These are phyloP conservation scores for Anser cygnoides DNA, from an alignment of 2,113 vertebrate species.

Conservation along the genomic window DNA sequence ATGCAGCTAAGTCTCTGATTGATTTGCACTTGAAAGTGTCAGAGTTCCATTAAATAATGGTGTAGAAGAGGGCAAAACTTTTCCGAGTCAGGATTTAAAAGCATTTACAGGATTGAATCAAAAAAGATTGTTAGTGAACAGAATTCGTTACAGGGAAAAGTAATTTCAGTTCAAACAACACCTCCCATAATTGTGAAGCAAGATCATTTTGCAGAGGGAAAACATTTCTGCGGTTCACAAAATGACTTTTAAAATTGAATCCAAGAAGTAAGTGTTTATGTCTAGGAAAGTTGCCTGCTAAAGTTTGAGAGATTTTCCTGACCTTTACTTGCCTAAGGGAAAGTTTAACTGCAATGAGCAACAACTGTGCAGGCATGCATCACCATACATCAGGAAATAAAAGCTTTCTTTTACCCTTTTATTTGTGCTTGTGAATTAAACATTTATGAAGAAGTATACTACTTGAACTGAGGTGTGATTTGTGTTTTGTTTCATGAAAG, in stretches of 20 bases:
- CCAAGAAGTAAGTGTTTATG: background rate
- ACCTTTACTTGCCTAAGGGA: background rate
- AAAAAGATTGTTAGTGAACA: background rate
- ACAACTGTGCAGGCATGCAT: background rate
- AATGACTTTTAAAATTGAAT: background rate
- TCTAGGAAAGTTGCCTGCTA: background rate
- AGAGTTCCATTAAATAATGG: constrained; percentile 30
- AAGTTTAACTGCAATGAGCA: background rate
- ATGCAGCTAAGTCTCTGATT: background rate
- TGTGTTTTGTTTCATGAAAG: constrained; percentile 30
- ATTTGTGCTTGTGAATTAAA: constrained; percentile 8
- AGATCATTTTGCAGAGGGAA: background rate
- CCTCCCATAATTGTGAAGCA: background rate
- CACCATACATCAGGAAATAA: background rate
- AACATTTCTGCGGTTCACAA: background rate
- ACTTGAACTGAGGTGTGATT: constrained; percentile 3
- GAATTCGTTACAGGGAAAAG: background rate
- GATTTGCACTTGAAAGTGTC: background rate
- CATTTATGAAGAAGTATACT: constrained; percentile 24
- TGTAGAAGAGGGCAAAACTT: background rate
- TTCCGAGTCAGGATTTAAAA: background rate
- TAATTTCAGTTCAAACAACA: background rate
- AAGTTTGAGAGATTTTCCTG: background rate
- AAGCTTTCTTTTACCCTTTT: background rate
- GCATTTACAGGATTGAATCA: background rate